A percentile compares a stretch with the other conserved stretches of the same genome.
Evolutionary conservation across 37 sponge, comb jelly and placozoan species (phyloP).

Genomic region (Dysidea cf. avara): DNA sequence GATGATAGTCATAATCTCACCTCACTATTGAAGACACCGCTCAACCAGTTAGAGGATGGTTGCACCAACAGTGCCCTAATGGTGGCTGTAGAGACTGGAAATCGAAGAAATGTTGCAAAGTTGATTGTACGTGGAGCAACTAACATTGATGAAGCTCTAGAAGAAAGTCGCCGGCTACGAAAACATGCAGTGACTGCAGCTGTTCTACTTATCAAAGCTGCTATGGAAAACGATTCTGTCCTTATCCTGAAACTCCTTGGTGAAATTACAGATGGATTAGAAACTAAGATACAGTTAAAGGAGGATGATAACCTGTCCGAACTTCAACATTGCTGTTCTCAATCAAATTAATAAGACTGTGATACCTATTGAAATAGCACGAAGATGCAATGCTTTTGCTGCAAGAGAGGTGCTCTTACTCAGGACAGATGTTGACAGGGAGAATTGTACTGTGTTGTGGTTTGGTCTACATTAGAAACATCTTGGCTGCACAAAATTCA

Average conservation of each 20-base stretch:
- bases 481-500: too few species aligned
- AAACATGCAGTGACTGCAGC: slow-evolving; percentile 40
- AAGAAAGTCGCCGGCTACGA: neutral
- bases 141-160: slow-evolving; percentile 25
- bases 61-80: slow-evolving; percentile 44
- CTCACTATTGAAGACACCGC: slow-evolving; percentile 24
- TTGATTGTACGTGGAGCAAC: slow-evolving; percentile 37
- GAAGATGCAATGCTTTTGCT: too few species aligned
- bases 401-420: too few species aligned
- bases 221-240: slow-evolving; percentile 13
- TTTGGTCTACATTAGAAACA: too few species aligned
- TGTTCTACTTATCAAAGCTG: slow-evolving; percentile 49
- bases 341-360: too few species aligned
- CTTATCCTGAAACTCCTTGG: slow-evolving; percentile 47
- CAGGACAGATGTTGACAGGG: too few species aligned
- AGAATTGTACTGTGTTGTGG: too few species aligned
- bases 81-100: too few species aligned
- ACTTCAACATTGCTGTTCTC: too few species aligned
- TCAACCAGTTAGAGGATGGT: slow-evolving; percentile 38
- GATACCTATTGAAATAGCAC: too few species aligned
- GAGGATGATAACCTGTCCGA: too few species aligned
- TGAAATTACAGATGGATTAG: neutral
- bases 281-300: too few species aligned
- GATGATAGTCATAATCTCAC: slow-evolving; percentile 27
- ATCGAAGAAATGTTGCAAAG: slow-evolving; percentile 44